Evolutionary conservation across 2,888 invertebrate genomes (phyloP), one percentile per base, ranked within the genome.

Genomic region (Meteorus colon): DNA sequence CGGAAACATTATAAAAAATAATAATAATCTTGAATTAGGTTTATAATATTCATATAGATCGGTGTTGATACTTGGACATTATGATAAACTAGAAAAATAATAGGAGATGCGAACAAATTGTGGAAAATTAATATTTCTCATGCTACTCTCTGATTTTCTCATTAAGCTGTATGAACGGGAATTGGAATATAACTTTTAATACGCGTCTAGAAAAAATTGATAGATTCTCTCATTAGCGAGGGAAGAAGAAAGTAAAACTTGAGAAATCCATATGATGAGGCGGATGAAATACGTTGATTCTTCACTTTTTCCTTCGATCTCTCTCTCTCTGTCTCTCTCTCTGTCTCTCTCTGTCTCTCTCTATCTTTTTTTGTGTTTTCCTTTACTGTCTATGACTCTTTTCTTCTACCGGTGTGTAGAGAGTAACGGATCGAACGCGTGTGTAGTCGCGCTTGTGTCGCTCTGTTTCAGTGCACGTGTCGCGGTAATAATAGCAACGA

Each of bases 401-500:
- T n/a, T n/a, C 37, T 16, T 29, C 68, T 62, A 66, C 48, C 65
- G 29, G 74, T 73, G 41, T 19, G 51, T n/a, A 70, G 59, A 70
- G 69, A 70, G 69, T 51, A 70, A 70, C 69, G 37, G 59, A 79
- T 76, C 77, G 77, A 79, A 81, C 81, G 80, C 79, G 79, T 78
- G 79, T 78, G 77, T 51, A 19, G 76, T n/a, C 63, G 70, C 76
- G 70, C 75, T 74, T 37, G 73, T 74, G 74, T 68, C 78, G 74
- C 59, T 67, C 70, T 72, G 71, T 77, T 63, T 71, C 78, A 76
- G 75, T 84, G 84, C 85, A 84, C 84, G 83, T 85, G 84, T 80
- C 79, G 77, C 81, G 83, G 78, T 84, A 84, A 84, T 84, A 85
- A 84, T 84, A 84, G 84, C 75, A 63, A 62, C 65, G 75, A 73